A percentile compares a stretch with the other conserved stretches of the same genome.
phyloP scores from a whole-genome alignment of 37 sponge, comb jelly and placozoan genomes.

The Hexactinellida sp. region DNA sequence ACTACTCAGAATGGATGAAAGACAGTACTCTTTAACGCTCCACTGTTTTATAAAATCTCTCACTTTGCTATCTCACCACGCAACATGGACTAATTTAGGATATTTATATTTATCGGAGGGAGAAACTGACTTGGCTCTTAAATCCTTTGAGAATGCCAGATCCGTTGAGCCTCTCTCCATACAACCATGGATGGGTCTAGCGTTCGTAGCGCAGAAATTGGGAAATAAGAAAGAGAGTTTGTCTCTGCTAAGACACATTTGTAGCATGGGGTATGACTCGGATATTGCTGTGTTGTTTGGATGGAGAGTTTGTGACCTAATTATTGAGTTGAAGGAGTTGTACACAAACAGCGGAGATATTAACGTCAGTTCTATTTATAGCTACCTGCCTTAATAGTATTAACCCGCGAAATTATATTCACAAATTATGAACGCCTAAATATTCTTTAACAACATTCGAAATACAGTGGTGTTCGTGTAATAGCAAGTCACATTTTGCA shows the following conservation, averaged over 20 bases:
- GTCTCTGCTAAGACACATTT: not conserved
- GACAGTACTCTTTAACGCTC: not conserved
- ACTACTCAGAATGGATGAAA: not conserved
- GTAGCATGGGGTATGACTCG: not conserved
- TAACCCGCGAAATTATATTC: too few species aligned
- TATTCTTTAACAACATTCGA: too few species aligned
- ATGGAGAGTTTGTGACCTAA: not conserved
- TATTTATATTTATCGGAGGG: not conserved
- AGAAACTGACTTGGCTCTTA: not conserved
- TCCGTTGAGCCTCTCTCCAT: not conserved
- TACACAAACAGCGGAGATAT: not conserved
- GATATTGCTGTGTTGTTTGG: not conserved
- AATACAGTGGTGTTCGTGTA: too few species aligned
- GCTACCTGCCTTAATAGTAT: too few species aligned
- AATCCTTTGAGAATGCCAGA: not conserved
- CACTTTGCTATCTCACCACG: not conserved
- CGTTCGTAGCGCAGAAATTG: not conserved
- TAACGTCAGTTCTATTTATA: not conserved
- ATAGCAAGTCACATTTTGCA: too few species aligned
- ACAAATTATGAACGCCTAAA: too few species aligned
- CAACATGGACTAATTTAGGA: not conserved
- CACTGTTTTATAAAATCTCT: conserved; percentile 4
- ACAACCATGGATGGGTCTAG: not conserved
- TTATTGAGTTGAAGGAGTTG: not conserved
- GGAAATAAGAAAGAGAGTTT: not conserved